Base-by-base conservation (phyloP, 2,797 vertebrate species). In the Melanogrammus aeglefinus region DNA sequence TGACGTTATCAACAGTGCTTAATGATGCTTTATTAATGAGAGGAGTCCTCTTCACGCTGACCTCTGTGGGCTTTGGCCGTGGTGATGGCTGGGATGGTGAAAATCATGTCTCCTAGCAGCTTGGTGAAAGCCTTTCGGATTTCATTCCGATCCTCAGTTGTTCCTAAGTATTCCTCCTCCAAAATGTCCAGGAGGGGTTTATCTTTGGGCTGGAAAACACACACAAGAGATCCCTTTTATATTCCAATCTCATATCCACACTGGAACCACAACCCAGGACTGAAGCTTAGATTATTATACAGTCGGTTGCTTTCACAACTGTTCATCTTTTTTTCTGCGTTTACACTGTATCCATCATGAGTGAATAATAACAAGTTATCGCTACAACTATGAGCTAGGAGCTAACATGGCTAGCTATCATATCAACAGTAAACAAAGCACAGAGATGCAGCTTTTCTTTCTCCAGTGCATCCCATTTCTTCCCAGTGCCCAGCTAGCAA, bases 41-140 rank as follows among this genome's bases (percentile, higher is more conserved):
- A 57, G 21, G n/a, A n/a, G n/a, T 57, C n/a, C 51, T 0, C 51
- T 66, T 66, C 6, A 8, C 18, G 6, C 18, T 31, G 88, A 97
- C 96, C 96, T 96, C 93, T 92, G 81, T 97, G 96, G 71, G 85
- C 80, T 18, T 89, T 94, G 41, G 93, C 94, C 3, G 90, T 33
- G 80, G 91, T 86, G 41, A 94, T 79, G 3, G 87, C 86, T 75
- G 96, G 86, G 73, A 95, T 36, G 63, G 72, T 89, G 76, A 97
- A 96, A 0, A 91, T 0, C 0, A 85, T 0, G 82, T 97, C 96
- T 85, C 92, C 95, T 0, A 92, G 0, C 7, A 95, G 7, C 35
- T 96, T 88, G 51, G 93, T 86, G 6, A 94, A 83, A 1, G 78
- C 86, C 24, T 95, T 90, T 83, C 95, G 89, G 51, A 95, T 93